phyloP scores from a whole-genome alignment of 2,888 invertebrate species.

The Caradrina clavipalpis region DNA sequence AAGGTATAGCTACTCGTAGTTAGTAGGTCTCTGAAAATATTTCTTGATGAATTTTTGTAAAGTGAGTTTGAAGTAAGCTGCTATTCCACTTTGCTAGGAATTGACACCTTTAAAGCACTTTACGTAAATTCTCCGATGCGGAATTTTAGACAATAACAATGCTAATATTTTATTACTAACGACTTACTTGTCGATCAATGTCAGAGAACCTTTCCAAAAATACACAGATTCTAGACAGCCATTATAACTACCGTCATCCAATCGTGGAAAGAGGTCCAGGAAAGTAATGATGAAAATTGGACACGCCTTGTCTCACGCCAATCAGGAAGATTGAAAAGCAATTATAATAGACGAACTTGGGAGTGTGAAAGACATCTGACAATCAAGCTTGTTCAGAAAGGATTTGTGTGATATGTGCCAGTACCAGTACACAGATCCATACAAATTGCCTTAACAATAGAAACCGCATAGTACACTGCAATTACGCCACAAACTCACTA shows the following conservation, averaged over 20 bases:
- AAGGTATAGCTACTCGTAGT: too few relatives aligned
- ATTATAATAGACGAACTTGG: constrained; percentile 5
- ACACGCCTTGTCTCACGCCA: constrained; percentile 23
- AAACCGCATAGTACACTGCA: constrained; percentile 1
- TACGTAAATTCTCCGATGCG: too few relatives aligned
- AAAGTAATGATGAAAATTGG: constrained; percentile 9
- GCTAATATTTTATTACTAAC: background rate
- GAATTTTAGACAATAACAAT: background rate
- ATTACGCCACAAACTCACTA: background rate
- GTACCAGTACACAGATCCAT: background rate
- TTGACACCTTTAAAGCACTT: background rate
- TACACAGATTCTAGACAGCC: constrained; percentile 4
- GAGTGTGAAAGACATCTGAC: constrained; percentile 26
- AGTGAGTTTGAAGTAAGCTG: too few relatives aligned
- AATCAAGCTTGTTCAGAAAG: constrained; percentile 3
- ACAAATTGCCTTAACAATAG: constrained; percentile 33
- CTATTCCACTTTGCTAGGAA: background rate
- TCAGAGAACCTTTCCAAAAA: background rate
- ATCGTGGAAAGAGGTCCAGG: background rate
- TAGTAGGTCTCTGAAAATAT: too few relatives aligned
- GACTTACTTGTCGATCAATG: constrained; percentile 5
- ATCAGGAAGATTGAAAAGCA: constrained; percentile 14
- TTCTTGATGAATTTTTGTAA: too few relatives aligned
- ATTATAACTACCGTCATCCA: background rate
- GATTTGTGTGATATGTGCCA: background rate